These are phyloP conservation scores for Cremastobaeus sp. DNA, from an alignment of 2,888 invertebrate genomes.

Conservation along the genomic window DNA sequence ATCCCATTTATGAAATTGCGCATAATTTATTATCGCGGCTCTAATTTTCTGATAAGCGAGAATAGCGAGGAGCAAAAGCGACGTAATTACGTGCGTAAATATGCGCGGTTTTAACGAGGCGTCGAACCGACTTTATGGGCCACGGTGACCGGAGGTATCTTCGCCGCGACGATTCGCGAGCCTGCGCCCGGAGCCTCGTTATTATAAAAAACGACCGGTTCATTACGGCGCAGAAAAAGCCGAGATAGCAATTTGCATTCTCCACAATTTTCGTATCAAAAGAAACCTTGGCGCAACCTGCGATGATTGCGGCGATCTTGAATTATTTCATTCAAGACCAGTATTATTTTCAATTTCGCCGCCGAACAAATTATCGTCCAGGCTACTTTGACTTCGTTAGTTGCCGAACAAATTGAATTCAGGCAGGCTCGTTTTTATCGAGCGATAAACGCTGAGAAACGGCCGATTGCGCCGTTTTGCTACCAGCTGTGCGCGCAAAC, in stretches of 20 bases:
- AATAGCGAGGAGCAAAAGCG: conserved; percentile 6
- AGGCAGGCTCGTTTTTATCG: conserved; percentile 2
- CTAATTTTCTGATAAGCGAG: conserved; percentile 43
- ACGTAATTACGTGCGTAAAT: conserved; percentile 19
- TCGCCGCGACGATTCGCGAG: conserved; percentile 38
- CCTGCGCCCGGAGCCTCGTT: conserved; percentile 31
- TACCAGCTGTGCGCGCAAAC: conserved; percentile 57
- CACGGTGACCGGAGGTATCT: conserved; percentile 28
- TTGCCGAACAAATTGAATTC: conserved; percentile 17
- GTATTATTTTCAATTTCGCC: conserved; percentile 19
- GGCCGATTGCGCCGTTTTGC: conserved; percentile 30
- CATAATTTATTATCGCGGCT: conserved; percentile 32
- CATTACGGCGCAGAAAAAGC: conserved; percentile 45
- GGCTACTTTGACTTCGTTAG: conserved; percentile 10
- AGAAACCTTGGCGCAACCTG: conserved; percentile 27
- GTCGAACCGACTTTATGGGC: conserved; percentile 44
- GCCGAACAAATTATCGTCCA: conserved; percentile 11
- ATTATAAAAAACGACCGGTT: conserved; percentile 44
- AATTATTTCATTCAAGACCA: conserved; percentile 14
- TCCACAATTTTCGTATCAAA: conserved; percentile 43
- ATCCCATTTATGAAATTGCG: conserved; percentile 1
- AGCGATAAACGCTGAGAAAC: conserved; percentile 16
- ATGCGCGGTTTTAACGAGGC: conserved; percentile 48
- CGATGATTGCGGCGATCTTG: conserved; percentile 1
- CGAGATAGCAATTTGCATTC: conserved; percentile 51